Conservation (phyloP, 1,140 invertebrate genomes). For the Drosophila mauritiana region DNA sequence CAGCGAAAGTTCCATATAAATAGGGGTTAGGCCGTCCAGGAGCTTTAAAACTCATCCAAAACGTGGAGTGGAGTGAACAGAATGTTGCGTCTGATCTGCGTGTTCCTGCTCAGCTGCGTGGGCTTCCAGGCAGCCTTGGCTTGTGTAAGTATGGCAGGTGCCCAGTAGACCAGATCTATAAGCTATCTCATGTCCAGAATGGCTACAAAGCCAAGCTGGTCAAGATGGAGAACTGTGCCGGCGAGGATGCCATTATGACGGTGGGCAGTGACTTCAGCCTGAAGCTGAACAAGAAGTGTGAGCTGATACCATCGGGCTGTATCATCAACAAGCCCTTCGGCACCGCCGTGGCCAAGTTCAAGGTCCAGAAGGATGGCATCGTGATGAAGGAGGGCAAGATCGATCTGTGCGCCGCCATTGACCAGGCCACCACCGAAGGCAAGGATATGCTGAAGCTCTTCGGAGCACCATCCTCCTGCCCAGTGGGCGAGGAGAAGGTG, state of each 20-base stretch:
- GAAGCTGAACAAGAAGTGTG: conserved; percentile 82
- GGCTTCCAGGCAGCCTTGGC: conserved; percentile 57
- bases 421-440: conserved; percentile 63
- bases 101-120: conserved; percentile 49
- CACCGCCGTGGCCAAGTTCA: conserved; percentile 71
- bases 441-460: conserved; percentile 80
- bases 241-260: conserved; percentile 62
- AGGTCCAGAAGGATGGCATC: conserved; percentile 75
- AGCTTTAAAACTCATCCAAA: conserved; percentile 14
- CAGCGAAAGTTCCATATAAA: conserved; percentile 56
- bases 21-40: conserved; percentile 14
- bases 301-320: conserved; percentile 74
- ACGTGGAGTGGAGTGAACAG: conserved; percentile 7
- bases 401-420: conserved; percentile 71
- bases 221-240: conserved; percentile 80
- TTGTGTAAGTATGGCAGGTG: conserved; percentile 63
- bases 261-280: conserved; percentile 63
- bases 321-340: conserved; percentile 71
- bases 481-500: conserved; percentile 77
- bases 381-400: conserved; percentile 79
- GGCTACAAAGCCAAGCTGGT: conserved; percentile 80
- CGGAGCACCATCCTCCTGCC: conserved; percentile 72
- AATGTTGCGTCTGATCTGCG: conserved; percentile 49
- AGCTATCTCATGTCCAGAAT: conserved; percentile 44
- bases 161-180: too few relatives aligned